Percentiles rank a stretch among this genome's conserved stretches.
Conservation (phyloP, 2,113 vertebrate genomes). For the Perca fluviatilis region DNA sequence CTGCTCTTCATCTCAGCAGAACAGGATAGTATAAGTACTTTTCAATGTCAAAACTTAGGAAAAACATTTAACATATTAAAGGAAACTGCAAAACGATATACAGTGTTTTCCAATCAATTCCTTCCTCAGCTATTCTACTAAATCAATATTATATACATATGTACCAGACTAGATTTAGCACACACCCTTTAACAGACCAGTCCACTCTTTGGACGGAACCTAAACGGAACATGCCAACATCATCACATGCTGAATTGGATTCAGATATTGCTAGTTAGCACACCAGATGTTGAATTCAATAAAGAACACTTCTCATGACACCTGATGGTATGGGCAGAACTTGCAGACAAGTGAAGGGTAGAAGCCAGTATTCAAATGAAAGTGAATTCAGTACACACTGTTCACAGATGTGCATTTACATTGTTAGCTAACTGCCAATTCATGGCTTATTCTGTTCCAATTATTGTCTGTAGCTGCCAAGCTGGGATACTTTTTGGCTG, state of each 20-base stretch:
- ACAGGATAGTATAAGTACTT: slow-evolving; percentile 74
- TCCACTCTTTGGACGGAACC: slow-evolving; percentile 38
- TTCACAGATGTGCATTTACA: slow-evolving; percentile 75
- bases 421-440: slow-evolving; percentile 65
- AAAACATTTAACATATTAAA: slow-evolving; percentile 29
- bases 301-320: slow-evolving; percentile 62
- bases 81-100: slow-evolving; percentile 27
- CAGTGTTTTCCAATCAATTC: background rate
- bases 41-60: slow-evolving; percentile 65
- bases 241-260: slow-evolving; percentile 72
- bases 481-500: slow-evolving; percentile 44
- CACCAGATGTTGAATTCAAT: slow-evolving; percentile 79
- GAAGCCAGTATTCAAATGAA: slow-evolving; percentile 71
- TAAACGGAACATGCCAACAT: slow-evolving; percentile 64
- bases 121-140: background rate
- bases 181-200: background rate
- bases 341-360: slow-evolving; percentile 42
- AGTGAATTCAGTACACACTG: slow-evolving; percentile 56
- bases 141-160: slow-evolving; percentile 4
- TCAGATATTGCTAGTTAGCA: slow-evolving; percentile 73
- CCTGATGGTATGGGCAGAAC: slow-evolving; percentile 58
- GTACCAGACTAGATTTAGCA: slow-evolving; percentile 13
- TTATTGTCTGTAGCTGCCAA: slow-evolving; percentile 61
- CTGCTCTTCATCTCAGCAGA: slow-evolving; percentile 76
- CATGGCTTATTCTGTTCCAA: slow-evolving; percentile 71